These are phyloP conservation scores for Xylocampa areola DNA, from an alignment of 2,888 invertebrate genomes.

Conservation along the genomic window DNA sequence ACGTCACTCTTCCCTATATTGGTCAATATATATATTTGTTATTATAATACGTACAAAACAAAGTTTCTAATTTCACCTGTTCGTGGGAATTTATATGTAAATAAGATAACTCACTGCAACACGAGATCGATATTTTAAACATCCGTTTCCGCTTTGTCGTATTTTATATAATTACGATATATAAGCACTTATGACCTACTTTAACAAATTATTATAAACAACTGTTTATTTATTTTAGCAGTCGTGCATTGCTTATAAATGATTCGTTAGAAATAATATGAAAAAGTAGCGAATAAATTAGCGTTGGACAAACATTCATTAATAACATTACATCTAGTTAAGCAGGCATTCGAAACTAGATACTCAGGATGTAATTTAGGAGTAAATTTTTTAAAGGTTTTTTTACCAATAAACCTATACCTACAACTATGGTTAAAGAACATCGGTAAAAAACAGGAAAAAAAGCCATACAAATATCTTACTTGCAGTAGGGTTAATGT, in stretches of 20 bases:
- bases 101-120: conserved; percentile 47
- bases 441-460: too few relatives aligned
- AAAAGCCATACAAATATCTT: too few relatives aligned
- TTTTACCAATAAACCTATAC: too few relatives aligned
- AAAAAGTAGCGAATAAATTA: background rate
- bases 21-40: conserved; percentile 66
- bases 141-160: conserved; percentile 56
- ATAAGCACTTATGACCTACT: conserved; percentile 32
- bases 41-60: conserved; percentile 67
- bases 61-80: conserved; percentile 69
- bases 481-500: too few relatives aligned
- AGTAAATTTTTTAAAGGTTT: too few relatives aligned
- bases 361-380: too few relatives aligned
- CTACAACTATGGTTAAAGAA: too few relatives aligned
- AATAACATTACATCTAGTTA: background rate
- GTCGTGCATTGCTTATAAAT: background rate
- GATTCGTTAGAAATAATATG: background rate
- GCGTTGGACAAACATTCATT: background rate
- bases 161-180: conserved; percentile 51
- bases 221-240: background rate
- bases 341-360: too few relatives aligned
- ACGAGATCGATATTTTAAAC: conserved; percentile 26
- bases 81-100: conserved; percentile 71
- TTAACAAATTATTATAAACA: conserved; percentile 16
- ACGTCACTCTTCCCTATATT: conserved; percentile 64